Evolutionary conservation across 1,140 invertebrate species (phyloP).

Genomic region (Lepeophtheirus salmonis): DNA sequence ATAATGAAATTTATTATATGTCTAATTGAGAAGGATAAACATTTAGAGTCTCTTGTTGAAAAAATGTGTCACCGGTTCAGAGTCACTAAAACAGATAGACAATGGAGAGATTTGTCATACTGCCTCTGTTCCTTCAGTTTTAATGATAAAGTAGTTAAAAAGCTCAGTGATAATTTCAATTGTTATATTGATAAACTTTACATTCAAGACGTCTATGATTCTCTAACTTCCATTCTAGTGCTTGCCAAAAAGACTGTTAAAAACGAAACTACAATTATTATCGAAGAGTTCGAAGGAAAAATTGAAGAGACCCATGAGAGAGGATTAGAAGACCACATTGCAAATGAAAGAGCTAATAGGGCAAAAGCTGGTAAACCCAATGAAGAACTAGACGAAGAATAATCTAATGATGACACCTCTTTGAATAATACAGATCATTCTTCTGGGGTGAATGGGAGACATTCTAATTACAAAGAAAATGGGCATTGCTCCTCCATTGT

Average conservation of each 20-base stretch:
- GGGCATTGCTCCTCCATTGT: too few species aligned
- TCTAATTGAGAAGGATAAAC: slow-evolving; percentile 64
- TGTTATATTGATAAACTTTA: slow-evolving; percentile 60
- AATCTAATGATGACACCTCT: slow-evolving; percentile 18
- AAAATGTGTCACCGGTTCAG: slow-evolving; percentile 66
- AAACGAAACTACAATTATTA: slow-evolving; percentile 37
- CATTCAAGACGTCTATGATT: slow-evolving; percentile 49
- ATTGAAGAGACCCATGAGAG: slow-evolving; percentile 29
- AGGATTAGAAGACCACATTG: slow-evolving; percentile 28
- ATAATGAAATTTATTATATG: slow-evolving; percentile 65
- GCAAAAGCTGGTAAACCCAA: slow-evolving; percentile 23
- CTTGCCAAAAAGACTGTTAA: slow-evolving; percentile 42
- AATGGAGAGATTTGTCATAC: slow-evolving; percentile 54
- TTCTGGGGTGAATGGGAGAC: too few species aligned
- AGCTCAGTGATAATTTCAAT: slow-evolving; percentile 56
- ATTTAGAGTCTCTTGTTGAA: slow-evolving; percentile 65
- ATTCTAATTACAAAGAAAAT: too few species aligned
- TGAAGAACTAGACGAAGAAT: not conserved
- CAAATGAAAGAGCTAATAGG: slow-evolving; percentile 22
- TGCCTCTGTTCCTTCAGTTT: slow-evolving; percentile 35
- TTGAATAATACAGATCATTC: too few species aligned
- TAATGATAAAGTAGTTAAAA: slow-evolving; percentile 43
- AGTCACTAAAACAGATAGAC: slow-evolving; percentile 43
- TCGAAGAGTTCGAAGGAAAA: slow-evolving; percentile 33
- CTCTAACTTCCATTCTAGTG: slow-evolving; percentile 43